phyloP scores from a whole-genome alignment of 2,888 invertebrate species.

The Rotaria macrura region DNA sequence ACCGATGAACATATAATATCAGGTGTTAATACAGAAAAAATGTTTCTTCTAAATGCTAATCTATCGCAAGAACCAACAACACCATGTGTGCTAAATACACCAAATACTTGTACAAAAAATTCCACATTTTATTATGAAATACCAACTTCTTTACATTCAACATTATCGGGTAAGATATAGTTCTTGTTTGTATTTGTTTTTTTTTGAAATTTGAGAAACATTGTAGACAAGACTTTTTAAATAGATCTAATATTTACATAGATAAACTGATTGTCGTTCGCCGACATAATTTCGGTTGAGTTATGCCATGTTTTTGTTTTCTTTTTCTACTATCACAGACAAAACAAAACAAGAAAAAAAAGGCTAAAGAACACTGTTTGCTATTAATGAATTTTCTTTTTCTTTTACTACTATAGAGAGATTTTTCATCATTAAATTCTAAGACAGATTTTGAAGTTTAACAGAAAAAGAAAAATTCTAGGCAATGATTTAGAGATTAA shows the following conservation, averaged over 20 bases:
- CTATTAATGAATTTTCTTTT: neutral
- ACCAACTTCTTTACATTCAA: neutral
- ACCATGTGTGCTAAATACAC: conserved; percentile 10
- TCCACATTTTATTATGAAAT: conserved; percentile 13
- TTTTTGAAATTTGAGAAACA: neutral
- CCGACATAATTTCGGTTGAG: neutral
- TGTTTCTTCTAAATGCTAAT: neutral
- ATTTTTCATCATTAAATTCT: too few relatives aligned
- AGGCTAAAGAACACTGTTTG: too few relatives aligned
- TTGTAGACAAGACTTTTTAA: neutral
- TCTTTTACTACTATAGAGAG: too few relatives aligned
- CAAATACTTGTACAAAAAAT: conserved; percentile 18
- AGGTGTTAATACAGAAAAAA: neutral
- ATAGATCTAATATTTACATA: neutral
- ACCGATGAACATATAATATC: neutral
- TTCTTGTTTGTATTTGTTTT: neutral
- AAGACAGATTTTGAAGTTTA: too few relatives aligned
- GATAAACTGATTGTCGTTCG: neutral
- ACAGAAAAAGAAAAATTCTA: neutral
- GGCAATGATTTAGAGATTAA: neutral
- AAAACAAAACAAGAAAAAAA: neutral
- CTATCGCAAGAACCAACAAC: conserved; percentile 11
- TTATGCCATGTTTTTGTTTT: neutral
- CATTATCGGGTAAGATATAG: neutral
- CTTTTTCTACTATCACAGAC: too few relatives aligned